Conservation (phyloP, 2,113 vertebrate species). For the Oenanthe melanoleuca region DNA sequence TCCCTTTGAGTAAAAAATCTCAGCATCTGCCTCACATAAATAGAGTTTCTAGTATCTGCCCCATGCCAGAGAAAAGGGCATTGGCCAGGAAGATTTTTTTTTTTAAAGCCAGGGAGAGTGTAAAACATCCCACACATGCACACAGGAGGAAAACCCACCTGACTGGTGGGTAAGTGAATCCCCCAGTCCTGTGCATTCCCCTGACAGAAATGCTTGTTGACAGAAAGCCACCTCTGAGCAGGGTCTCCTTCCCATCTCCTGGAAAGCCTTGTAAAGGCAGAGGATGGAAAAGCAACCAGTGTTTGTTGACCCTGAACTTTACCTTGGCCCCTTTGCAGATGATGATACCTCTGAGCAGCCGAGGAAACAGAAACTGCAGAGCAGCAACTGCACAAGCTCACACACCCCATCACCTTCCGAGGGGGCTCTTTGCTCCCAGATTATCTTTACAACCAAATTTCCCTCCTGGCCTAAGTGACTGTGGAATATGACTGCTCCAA, state of each 20-base stretch:
- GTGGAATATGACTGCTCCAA: neutral
- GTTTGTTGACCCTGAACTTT: neutral
- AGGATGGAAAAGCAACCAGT: neutral
- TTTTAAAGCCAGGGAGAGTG: neutral
- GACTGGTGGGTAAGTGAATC: neutral
- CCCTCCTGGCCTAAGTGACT: neutral
- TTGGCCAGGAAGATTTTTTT: neutral
- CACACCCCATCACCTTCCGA: neutral
- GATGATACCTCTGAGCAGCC: neutral
- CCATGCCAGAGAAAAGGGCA: neutral
- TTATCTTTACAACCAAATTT: neutral
- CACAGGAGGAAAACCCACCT: neutral
- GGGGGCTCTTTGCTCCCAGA: neutral
- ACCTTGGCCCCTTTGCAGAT: neutral
- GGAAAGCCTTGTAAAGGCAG: neutral
- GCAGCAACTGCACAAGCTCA: neutral
- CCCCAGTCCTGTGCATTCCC: neutral
- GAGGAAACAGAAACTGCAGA: neutral
- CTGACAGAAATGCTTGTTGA: neutral
- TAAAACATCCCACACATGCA: neutral
- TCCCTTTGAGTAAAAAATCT: neutral
- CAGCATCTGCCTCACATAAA: neutral
- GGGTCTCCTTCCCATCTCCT: neutral
- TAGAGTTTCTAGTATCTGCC: neutral
- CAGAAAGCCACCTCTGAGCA: neutral